Conservation (phyloP, 37 sponge, comb jelly and placozoan species). For the Halichondria panicea region DNA sequence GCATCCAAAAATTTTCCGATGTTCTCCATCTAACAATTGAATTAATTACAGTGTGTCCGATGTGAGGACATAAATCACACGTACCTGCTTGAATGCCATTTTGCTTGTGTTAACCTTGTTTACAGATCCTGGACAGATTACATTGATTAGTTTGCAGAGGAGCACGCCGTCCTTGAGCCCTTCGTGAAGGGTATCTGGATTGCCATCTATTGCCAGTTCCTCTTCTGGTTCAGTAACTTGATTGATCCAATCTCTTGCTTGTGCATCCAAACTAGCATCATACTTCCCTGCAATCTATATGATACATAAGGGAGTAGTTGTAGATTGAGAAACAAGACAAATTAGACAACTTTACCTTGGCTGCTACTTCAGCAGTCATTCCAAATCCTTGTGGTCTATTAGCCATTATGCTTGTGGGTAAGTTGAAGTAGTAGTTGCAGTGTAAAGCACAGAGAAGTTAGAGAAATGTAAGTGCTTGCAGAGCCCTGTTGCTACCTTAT, state of each 20-base stretch:
- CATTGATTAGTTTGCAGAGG: conserved; percentile 79
- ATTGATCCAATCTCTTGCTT: conserved; percentile 71
- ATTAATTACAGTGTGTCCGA: neutral
- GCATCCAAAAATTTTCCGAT: too few relatives aligned
- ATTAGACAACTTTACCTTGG: conserved; percentile 54
- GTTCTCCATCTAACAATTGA: neutral
- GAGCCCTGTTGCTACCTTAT: too few relatives aligned
- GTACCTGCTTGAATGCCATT: conserved; percentile 78
- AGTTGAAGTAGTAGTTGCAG: too few relatives aligned
- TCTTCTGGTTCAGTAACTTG: conserved; percentile 53
- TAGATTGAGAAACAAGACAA: neutral
- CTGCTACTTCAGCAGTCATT: conserved; percentile 65
- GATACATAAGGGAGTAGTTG: neutral
- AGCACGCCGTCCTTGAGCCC: conserved; percentile 63
- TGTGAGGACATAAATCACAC: neutral
- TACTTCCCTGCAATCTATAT: conserved; percentile 55
- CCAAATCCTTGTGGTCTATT: conserved; percentile 75
- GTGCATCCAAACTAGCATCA: conserved; percentile 44
- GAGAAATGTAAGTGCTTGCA: too few relatives aligned
- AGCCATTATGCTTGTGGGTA: conserved; percentile 46
- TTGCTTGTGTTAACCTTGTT: conserved; percentile 72
- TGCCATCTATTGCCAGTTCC: neutral
- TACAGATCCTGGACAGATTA: conserved; percentile 62
- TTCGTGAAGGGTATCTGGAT: conserved; percentile 20
- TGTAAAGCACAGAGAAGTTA: too few relatives aligned